A percentile compares a stretch with the other conserved stretches of the same genome.
Conservation (phyloP, 2,113 vertebrate genomes). For the Rhadina sibilatrix region DNA sequence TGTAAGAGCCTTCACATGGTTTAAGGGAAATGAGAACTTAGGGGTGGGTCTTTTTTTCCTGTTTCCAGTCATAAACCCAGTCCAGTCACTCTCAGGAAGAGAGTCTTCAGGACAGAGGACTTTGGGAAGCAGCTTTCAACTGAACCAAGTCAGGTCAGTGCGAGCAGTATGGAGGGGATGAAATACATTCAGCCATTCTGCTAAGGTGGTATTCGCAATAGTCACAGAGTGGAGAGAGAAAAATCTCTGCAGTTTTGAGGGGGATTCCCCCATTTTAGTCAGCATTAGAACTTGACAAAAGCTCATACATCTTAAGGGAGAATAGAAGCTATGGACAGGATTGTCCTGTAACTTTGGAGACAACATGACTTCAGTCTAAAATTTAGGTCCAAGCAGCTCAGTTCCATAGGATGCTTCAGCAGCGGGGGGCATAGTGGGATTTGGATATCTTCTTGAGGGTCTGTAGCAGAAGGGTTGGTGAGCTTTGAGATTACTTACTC, state of each 20-base stretch:
- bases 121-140: background rate
- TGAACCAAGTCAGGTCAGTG: background rate
- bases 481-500: background rate
- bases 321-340: background rate
- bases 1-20: background rate
- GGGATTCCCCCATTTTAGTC: background rate
- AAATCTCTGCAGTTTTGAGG: background rate
- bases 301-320: background rate
- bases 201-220: background rate
- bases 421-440: background rate
- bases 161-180: background rate
- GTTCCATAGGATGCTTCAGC: background rate
- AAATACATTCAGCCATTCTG: background rate
- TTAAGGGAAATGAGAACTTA: background rate
- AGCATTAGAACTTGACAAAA: background rate
- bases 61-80: background rate
- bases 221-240: background rate
- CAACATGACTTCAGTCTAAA: background rate
- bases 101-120: background rate
- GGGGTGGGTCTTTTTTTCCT: fast-evolving
- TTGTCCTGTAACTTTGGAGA: background rate
- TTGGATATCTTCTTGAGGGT: background rate
- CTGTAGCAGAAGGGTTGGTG: background rate
- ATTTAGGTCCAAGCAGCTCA: background rate
- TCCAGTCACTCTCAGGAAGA: background rate